These are phyloP conservation scores for Hesperia comma DNA, from an alignment of 2,888 invertebrate species.

Conservation along the genomic window DNA sequence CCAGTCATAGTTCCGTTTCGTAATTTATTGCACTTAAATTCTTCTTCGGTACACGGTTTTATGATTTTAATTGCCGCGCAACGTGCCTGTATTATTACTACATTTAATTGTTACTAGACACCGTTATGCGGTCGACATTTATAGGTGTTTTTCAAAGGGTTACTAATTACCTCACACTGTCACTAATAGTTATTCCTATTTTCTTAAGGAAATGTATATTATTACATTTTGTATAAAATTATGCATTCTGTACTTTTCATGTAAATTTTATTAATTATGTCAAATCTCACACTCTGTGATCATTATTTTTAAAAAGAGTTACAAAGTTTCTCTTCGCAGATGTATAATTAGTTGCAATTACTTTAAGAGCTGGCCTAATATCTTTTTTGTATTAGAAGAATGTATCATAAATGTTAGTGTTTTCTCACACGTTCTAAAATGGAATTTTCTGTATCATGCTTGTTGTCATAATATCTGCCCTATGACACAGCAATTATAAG, in stretches of 20 bases:
- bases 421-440: constrained; percentile 10
- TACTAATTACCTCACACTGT: too few species aligned
- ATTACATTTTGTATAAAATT: too few species aligned
- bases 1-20: constrained; percentile 71
- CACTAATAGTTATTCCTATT: too few species aligned
- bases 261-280: too few species aligned
- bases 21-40: constrained; percentile 64
- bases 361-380: neutral
- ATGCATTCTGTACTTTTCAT: too few species aligned
- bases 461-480: constrained; percentile 27
- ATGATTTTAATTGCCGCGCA: constrained; percentile 31
- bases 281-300: too few species aligned
- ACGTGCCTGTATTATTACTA: constrained; percentile 13
- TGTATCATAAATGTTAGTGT: neutral
- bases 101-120: constrained; percentile 10
- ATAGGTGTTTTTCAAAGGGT: too few species aligned
- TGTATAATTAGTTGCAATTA: neutral
- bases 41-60: constrained; percentile 38
- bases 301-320: too few species aligned
- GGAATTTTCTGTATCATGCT: constrained; percentile 20
- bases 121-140: too few species aligned
- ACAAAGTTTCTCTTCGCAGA: too few species aligned
- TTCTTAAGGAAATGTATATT: too few species aligned
- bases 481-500: constrained; percentile 15
- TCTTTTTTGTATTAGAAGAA: too few species aligned